Base-by-base conservation (phyloP, 2,888 invertebrate genomes). In the Hydrotaea diabolus region DNA sequence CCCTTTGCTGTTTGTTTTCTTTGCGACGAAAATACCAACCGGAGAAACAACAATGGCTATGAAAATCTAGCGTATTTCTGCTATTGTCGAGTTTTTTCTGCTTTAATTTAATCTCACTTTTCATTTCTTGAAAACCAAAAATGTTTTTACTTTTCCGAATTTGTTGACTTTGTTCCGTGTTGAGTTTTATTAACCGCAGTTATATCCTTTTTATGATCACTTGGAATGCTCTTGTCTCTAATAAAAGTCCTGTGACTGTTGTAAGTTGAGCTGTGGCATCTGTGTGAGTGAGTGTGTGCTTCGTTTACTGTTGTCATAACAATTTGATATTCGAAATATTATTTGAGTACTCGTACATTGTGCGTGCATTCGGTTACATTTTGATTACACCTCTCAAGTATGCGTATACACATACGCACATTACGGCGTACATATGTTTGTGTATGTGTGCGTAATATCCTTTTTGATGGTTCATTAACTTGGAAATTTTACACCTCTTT, bases 401-500 rank as follows among this genome's bases (percentile, higher is more conserved):
- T 64, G 11, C 26, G 23, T 11, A 23, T 26, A 26, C 26, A 59
- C 26, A n/a, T n/a, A 23, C 31, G 3, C 62, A 62, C n/a, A 49
- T 49, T n/a, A 49, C 0, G 15, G 49, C n/a, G 49, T 49, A 49
- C 49, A 49, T 11, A 59, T 76, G 8, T 17, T 17, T 23, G 46
- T 46, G 46, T 26, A 7, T 43, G 49, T 21, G 2, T 36, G 49
- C 13, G 62, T 19, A 64, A 53, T 69, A 71, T 26, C 23, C 17
- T 43, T 59, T 43, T 71, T 74, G 66, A 75, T 74, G 69, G 66
- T 66, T 57, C 80, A 53, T 75, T 75, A 71, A 71, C 62, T 78
- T 62, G 43, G 43, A 82, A 53, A 75, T 74, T 74, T 78, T 75
- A 78, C 74, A 78, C 69, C 69, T 78, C 66, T 76, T 78, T 75